A percentile compares a stretch with the other conserved stretches of the same genome.
phyloP scores from a whole-genome alignment of 92 coral and sea anemone genomes.

The Scolanthus callimorphus region DNA sequence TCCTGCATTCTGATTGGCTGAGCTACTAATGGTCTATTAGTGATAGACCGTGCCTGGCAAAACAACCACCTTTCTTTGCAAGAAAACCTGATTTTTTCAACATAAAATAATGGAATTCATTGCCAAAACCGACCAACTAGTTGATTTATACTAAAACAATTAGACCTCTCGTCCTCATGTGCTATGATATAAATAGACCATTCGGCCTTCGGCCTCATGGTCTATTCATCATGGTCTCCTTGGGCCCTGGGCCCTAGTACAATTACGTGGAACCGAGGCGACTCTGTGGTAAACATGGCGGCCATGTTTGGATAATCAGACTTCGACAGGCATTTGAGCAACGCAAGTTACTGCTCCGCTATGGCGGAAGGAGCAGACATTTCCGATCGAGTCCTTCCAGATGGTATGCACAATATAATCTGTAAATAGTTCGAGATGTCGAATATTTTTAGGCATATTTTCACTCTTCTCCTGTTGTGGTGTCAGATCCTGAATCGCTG shows the following conservation, averaged over 20 bases:
- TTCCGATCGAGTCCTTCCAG: conserved; percentile 39
- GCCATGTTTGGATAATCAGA: conserved; percentile 31
- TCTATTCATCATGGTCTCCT: too few species aligned
- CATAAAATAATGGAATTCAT: too few species aligned
- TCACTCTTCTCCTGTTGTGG: not conserved
- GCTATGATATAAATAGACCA: too few species aligned
- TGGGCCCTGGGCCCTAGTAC: conserved; percentile 6
- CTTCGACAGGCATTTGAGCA: not conserved
- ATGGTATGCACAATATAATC: conserved; percentile 24
- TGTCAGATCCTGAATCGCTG: conserved; percentile 65
- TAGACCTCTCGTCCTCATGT: too few species aligned
- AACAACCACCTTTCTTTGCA: too few species aligned
- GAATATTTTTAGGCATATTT: not conserved
- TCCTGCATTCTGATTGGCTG: too few species aligned
- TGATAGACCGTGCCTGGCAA: too few species aligned
- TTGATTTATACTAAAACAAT: too few species aligned
- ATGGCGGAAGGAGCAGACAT: conserved; percentile 28
- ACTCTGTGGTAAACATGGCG: conserved; percentile 63
- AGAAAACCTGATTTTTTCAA: too few species aligned
- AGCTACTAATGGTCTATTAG: too few species aligned
- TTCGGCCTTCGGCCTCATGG: too few species aligned
- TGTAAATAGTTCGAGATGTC: not conserved
- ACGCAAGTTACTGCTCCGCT: not conserved
- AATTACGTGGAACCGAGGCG: conserved; percentile 57
- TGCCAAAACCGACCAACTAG: too few species aligned